Percentiles rank a stretch among this genome's conserved stretches.
Conservation (phyloP, 2,797 vertebrate genomes). For the Prionace glauca region DNA sequence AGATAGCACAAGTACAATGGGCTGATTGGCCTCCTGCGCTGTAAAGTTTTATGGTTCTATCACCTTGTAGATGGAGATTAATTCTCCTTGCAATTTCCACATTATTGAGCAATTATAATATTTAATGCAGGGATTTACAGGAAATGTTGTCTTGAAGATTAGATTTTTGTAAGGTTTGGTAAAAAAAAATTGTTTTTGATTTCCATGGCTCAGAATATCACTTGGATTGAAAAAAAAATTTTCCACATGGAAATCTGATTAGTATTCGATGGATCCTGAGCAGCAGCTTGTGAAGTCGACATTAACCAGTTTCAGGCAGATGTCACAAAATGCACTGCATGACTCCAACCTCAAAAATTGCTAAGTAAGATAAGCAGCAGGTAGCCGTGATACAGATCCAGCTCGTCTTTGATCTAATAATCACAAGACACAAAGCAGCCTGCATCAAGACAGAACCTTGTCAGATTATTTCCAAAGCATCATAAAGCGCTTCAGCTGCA, state of each 20-base stretch:
- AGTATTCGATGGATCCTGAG: not conserved
- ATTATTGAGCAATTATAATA: not conserved
- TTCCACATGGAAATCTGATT: not conserved
- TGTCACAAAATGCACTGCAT: not conserved
- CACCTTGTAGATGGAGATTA: not conserved
- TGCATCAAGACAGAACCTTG: not conserved
- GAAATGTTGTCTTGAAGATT: slow-evolving; percentile 18
- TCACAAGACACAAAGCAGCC: not conserved
- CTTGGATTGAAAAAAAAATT: not conserved
- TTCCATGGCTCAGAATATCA: not conserved
- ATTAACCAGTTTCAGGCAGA: not conserved
- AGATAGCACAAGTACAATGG: not conserved
- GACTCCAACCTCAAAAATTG: not conserved
- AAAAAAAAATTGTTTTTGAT: not conserved
- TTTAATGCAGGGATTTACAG: not conserved
- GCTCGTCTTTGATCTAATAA: not conserved
- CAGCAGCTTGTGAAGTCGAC: not conserved
- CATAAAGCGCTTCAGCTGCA: not conserved
- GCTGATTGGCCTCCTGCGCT: not conserved
- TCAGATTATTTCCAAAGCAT: not conserved
- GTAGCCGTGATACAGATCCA: too few species aligned
- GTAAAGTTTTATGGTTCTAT: not conserved
- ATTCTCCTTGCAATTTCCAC: not conserved
- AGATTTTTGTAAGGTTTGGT: not conserved
- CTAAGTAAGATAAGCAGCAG: not conserved